phyloP scores from a whole-genome alignment of 1,140 invertebrate genomes.

The Atta colombica region DNA sequence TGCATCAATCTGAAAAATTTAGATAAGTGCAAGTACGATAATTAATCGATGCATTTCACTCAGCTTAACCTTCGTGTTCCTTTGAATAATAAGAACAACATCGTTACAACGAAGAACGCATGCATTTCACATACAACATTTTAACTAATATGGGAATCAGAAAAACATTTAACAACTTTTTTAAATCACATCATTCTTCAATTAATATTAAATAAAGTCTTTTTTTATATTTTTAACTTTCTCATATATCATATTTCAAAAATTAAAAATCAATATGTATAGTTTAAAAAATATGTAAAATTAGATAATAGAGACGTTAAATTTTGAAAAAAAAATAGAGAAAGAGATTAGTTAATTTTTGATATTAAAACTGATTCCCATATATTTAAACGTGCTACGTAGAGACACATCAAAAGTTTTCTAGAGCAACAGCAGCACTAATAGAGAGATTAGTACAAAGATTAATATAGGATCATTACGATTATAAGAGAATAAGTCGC shows the following conservation, averaged over 20 bases:
- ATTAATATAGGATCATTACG: conserved; percentile 34
- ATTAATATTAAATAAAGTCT: background rate
- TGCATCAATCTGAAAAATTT: conserved; percentile 15
- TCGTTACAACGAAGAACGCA: conserved; percentile 43
- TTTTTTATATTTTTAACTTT: background rate
- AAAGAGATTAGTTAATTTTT: background rate
- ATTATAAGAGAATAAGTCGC: conserved; percentile 45
- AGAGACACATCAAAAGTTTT: conserved; percentile 50
- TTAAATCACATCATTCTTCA: background rate
- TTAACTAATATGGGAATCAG: conserved; percentile 45
- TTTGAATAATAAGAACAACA: conserved; percentile 35
- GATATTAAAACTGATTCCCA: conserved; percentile 35
- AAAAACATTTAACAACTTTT: background rate
- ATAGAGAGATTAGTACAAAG: conserved; percentile 29
- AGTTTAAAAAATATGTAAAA: background rate
- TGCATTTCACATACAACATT: conserved; percentile 48
- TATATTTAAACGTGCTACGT: conserved; percentile 34
- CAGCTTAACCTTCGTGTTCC: conserved; percentile 11
- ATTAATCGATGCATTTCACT: conserved; percentile 40
- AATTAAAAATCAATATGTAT: background rate
- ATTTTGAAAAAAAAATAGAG: background rate
- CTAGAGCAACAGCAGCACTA: conserved; percentile 44
- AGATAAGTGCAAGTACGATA: conserved; percentile 8
- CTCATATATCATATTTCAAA: background rate
- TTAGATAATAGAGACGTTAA: background rate